Percentiles rank a stretch among this genome's conserved stretches.
These are phyloP conservation scores for Oreohelix idahoensis DNA, from an alignment of 1,140 invertebrate species.

Conservation along the genomic window DNA sequence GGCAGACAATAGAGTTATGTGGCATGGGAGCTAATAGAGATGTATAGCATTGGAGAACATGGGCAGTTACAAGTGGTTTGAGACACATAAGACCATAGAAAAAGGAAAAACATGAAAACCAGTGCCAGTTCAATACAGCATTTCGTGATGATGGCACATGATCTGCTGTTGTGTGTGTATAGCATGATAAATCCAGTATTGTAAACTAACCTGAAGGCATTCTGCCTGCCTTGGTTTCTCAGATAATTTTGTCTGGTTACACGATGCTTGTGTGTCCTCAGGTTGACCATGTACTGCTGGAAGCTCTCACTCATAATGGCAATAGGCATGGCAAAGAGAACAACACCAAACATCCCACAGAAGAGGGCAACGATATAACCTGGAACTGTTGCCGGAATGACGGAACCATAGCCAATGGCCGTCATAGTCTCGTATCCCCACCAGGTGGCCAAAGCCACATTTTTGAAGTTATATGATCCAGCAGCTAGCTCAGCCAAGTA, in stretches of 20 bases:
- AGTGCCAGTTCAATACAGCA: too few relatives aligned
- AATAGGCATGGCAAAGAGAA: constrained; percentile 41
- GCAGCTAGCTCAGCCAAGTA: neutral
- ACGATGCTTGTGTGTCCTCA: neutral
- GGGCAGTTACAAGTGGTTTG: too few relatives aligned
- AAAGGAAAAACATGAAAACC: too few relatives aligned
- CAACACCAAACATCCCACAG: constrained; percentile 30
- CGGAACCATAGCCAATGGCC: constrained; percentile 97
- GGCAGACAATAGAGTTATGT: too few relatives aligned
- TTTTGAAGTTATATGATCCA: constrained; percentile 76
- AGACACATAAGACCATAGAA: too few relatives aligned
- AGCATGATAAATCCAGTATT: too few relatives aligned
- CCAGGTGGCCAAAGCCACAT: constrained; percentile 98
- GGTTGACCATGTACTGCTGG: constrained; percentile 1
- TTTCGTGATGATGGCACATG: too few relatives aligned
- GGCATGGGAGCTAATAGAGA: too few relatives aligned
- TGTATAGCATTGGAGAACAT: too few relatives aligned
- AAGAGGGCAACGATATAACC: constrained; percentile 55
- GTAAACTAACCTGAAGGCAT: neutral
- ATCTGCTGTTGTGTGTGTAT: too few relatives aligned
- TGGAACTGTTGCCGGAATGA: constrained; percentile 69
- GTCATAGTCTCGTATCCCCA: constrained; percentile 91
- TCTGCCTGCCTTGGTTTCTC: neutral
- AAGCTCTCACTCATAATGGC: constrained; percentile 28
- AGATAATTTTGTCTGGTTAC: neutral